Base-by-base conservation (phyloP, 2,888 invertebrate genomes). In the Chesias legatella region DNA sequence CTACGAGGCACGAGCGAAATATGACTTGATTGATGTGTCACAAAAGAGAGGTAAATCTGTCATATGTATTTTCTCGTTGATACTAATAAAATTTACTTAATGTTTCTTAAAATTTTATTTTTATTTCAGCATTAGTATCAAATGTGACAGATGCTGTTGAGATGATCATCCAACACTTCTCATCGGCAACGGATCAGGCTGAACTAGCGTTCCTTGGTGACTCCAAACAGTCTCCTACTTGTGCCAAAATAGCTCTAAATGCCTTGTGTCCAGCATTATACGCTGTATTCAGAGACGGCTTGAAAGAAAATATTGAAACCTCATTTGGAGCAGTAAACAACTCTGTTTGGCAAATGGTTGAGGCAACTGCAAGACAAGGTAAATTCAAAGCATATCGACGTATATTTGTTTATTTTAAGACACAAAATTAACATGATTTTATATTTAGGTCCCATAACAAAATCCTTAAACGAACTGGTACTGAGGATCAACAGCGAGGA, bases 331-430 rank as follows among this genome's bases (percentile, higher is more conserved):
- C 94, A 9, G 94, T 96, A 34, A 91, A 93, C 56, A 95, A 96
- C 70, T 94, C 95, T 5, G 95, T 95, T 33, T 97, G 96, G 96
- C 94, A 94, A 82, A 94, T 97, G 54, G 94, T 96, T 3, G 96
- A 96, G 79, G 94, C 95, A 22, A 94, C 95, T 6, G 94, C 95
- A 7, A 94, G 96, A 73, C 94, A 94, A 88, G 96, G 93, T 88
- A 73, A 58, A 5, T 9, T 9, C 6, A 33, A 6, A 28, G 23
- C 7, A 30, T 1, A 7, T 9, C 7, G 4, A 28, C 37, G 8
- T 17, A 17, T 17, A 5, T 17, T 17, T 17, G 13, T 17, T 17
- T n/a, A 3, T 22, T 32, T 9, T 17, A 29, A 23, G 7, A 8
- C 21, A 25, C 8, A 10, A 22, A 10, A 33, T 39, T 40, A 35